phyloP scores from a whole-genome alignment of 2,113 vertebrate genomes.

The Cryptoleucopteryx plumbea region DNA sequence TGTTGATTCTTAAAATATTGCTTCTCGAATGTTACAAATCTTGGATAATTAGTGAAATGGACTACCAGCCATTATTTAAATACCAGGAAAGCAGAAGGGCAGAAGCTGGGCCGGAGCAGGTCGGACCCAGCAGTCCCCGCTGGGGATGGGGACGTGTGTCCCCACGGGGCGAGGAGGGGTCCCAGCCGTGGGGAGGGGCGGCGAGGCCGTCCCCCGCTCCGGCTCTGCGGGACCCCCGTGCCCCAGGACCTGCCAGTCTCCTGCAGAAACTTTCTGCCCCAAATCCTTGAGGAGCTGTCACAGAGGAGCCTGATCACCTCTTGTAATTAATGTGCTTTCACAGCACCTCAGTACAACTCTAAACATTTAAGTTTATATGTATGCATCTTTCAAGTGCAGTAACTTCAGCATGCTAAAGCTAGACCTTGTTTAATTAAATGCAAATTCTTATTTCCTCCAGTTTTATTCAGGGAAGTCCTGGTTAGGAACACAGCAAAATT shows the following conservation, averaged over 20 bases:
- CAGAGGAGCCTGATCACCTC: conserved; percentile 29
- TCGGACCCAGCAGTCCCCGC: accelerated
- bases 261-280: background rate
- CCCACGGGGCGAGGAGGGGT: background rate
- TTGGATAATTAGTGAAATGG: background rate
- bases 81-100: background rate
- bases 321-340: background rate
- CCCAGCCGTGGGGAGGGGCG: background rate
- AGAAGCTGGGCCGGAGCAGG: background rate
- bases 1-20: background rate
- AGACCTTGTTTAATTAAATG: background rate
- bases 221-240: too few relatives aligned
- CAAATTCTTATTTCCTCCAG: background rate
- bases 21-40: background rate
- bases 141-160: background rate
- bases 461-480: background rate
- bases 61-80: accelerated
- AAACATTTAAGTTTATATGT: background rate
- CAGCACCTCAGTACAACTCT: background rate
- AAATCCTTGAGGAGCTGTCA: background rate
- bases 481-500: background rate
- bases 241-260: accelerated
- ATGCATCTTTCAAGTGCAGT: background rate
- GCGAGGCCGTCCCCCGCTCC: accelerated
- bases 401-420: background rate